Conservation (phyloP, 2,888 invertebrate genomes). For the Eristalis tenax region DNA sequence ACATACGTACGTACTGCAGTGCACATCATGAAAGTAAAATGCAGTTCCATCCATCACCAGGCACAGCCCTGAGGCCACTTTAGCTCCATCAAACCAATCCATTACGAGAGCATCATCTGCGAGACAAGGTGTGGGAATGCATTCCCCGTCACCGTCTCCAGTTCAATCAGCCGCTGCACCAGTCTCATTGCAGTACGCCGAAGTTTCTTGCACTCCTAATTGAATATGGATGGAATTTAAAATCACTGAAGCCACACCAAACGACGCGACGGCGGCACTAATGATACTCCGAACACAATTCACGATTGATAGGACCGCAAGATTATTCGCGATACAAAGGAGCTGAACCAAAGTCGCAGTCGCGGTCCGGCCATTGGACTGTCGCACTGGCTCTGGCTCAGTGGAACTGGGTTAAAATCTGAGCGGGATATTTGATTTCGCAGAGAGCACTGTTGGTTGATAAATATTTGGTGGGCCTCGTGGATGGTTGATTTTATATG, state of each 20-base stretch:
- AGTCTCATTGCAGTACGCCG: slow-evolving; percentile 10
- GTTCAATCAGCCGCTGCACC: background rate
- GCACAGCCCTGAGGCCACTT: slow-evolving; percentile 13
- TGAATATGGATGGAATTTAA: slow-evolving; percentile 65
- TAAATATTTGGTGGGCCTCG: slow-evolving; percentile 44
- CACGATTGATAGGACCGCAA: slow-evolving; percentile 46
- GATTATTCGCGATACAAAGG: slow-evolving; percentile 19
- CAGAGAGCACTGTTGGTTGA: slow-evolving; percentile 13
- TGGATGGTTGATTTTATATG: slow-evolving; percentile 50
- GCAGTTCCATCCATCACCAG: slow-evolving; percentile 3
- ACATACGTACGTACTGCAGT: background rate
- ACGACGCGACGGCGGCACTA: slow-evolving; percentile 11
- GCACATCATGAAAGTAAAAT: slow-evolving; percentile 11
- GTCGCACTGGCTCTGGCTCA: slow-evolving; percentile 8
- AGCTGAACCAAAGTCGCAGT: background rate
- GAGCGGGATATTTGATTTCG: slow-evolving; percentile 25
- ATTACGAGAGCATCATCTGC: slow-evolving; percentile 22
- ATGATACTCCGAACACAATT: slow-evolving; percentile 9
- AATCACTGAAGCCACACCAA: slow-evolving; percentile 48
- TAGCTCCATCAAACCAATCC: slow-evolving; percentile 12
- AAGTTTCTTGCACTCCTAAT: slow-evolving; percentile 43
- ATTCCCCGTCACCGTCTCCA: background rate
- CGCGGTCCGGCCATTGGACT: slow-evolving; percentile 19
- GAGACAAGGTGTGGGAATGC: slow-evolving; percentile 46
- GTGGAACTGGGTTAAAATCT: slow-evolving; percentile 57